Conservation (phyloP, 2,113 vertebrate genomes). For the Stegastes partitus region DNA sequence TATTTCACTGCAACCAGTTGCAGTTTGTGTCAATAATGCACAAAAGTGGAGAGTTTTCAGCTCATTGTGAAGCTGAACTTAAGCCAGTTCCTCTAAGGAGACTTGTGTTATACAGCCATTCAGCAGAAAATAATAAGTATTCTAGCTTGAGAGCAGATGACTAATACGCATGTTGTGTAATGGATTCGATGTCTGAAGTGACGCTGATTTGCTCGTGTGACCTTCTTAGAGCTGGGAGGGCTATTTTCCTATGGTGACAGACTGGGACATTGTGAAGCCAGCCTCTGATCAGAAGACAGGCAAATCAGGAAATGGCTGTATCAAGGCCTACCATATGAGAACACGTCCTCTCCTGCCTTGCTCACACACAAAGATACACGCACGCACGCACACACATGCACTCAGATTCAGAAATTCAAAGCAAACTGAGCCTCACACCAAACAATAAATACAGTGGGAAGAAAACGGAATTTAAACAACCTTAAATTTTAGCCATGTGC, state of each 20-base stretch:
- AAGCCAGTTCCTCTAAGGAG: constrained; percentile 43
- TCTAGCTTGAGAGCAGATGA: constrained; percentile 53
- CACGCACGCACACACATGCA: constrained; percentile 17
- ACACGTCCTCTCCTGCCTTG: constrained; percentile 51
- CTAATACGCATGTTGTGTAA: constrained; percentile 64
- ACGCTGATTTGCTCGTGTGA: constrained; percentile 62
- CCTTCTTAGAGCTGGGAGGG: constrained; percentile 57
- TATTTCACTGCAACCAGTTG: constrained; percentile 79
- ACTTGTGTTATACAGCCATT: constrained; percentile 57
- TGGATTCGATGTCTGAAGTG: constrained; percentile 37
- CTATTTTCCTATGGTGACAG: constrained; percentile 52
- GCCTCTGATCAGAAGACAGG: constrained; percentile 43
- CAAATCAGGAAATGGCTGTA: constrained; percentile 52
- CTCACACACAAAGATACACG: constrained; percentile 12
- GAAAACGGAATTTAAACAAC: constrained; percentile 15
- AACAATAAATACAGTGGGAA: constrained; percentile 71
- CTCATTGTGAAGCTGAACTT: constrained; percentile 40
- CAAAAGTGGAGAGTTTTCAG: constrained; percentile 51
- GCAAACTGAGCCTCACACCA: constrained; percentile 53
- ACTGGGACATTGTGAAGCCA: constrained; percentile 44
- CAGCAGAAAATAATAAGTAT: constrained; percentile 63
- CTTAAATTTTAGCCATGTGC: constrained; percentile 42
- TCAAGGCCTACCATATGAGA: constrained; percentile 39
- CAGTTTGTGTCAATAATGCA: constrained; percentile 73
- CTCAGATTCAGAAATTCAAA: constrained; percentile 50